These are phyloP conservation scores for Molossus molossus DNA, from an alignment of 2,797 vertebrate genomes.

Conservation along the genomic window DNA sequence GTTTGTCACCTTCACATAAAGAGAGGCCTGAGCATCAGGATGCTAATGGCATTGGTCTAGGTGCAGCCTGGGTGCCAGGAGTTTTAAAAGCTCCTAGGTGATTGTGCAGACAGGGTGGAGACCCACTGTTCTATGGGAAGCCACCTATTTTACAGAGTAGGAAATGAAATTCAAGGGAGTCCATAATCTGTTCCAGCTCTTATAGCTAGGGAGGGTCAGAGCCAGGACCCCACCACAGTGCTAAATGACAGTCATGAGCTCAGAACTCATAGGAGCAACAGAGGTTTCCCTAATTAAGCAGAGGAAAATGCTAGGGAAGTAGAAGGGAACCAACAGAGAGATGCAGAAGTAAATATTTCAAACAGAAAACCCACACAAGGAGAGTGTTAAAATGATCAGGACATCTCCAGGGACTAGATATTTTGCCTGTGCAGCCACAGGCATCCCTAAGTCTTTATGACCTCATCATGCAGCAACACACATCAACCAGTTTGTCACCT, in stretches of 20 bases:
- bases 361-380: not conserved
- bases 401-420: not conserved
- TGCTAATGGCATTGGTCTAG: not conserved
- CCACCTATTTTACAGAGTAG: constrained; percentile 38
- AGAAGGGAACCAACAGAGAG: not conserved
- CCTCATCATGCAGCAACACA: not conserved
- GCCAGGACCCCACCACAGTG: not conserved
- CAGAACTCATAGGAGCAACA: not conserved
- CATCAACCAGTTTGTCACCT: not conserved
- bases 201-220: not conserved
- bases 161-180: constrained; percentile 5
- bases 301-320: constrained; percentile 19
- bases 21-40: not conserved
- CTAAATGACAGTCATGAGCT: constrained; percentile 38
- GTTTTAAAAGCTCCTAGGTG: not conserved
- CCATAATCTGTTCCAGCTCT: not conserved
- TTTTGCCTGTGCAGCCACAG: not conserved
- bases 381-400: not conserved
- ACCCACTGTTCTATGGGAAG: not conserved
- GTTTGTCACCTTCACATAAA: too few species aligned
- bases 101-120: not conserved
- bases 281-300: not conserved
- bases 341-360: constrained; percentile 31
- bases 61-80: not conserved
- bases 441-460: constrained; percentile 6